Percentiles rank a stretch among this genome's conserved stretches.
phyloP scores from a whole-genome alignment of 1,140 invertebrate genomes.

The Harpegnathos saltator region DNA sequence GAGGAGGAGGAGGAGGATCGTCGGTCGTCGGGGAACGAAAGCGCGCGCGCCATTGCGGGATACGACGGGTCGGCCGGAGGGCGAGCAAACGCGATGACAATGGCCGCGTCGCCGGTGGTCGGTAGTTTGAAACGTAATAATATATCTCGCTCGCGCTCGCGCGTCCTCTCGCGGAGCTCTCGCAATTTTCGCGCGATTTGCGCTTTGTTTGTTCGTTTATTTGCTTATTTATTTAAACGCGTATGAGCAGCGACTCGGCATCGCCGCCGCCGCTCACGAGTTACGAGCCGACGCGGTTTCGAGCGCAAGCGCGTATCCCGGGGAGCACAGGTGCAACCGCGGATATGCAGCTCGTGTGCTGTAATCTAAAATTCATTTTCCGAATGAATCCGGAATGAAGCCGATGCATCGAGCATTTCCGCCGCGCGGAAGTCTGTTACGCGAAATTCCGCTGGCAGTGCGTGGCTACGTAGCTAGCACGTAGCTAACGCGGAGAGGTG shows the following conservation, averaged over 20 bases:
- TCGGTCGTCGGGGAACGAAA: too few relatives aligned
- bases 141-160: neutral
- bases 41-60: too few relatives aligned
- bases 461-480: constrained; percentile 18
- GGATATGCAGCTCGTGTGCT: constrained; percentile 42
- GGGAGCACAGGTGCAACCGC: constrained; percentile 48
- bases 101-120: neutral
- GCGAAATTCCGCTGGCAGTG: constrained; percentile 36
- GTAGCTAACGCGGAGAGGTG: too few relatives aligned
- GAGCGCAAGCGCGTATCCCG: constrained; percentile 9
- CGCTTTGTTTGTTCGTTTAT: constrained; percentile 70
- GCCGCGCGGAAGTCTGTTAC: constrained; percentile 34
- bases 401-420: constrained; percentile 41
- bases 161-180: constrained; percentile 34
- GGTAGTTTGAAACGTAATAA: constrained; percentile 22
- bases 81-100: neutral
- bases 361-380: constrained; percentile 73
- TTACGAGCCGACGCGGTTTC: constrained; percentile 50
- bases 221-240: constrained; percentile 70
- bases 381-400: constrained; percentile 68
- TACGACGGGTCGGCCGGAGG: neutral
- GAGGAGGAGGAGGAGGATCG: too few relatives aligned
- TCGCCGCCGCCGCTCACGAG: constrained; percentile 21
- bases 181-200: constrained; percentile 53
- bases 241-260: constrained; percentile 32